Base-by-base conservation (phyloP, 2,888 invertebrate species). In the Ophioninae sp. region DNA sequence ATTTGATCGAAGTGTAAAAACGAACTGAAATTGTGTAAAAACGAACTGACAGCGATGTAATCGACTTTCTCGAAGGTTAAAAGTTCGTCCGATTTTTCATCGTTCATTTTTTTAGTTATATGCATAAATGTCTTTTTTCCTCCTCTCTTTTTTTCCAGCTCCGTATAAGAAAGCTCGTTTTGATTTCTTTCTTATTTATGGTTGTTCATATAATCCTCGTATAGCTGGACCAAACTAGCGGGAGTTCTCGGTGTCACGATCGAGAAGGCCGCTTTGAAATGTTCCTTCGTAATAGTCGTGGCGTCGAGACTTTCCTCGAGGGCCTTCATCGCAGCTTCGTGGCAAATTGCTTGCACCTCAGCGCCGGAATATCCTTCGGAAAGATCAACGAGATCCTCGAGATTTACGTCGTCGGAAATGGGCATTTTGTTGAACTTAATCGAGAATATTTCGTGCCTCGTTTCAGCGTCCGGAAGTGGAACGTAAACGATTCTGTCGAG, bases 331-430 rank as follows among this genome's bases (percentile, higher is more conserved):
- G 97, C 99, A 8, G 99, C 99, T 93, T 98, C 98, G 85, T 98
- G 96, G 90, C 99, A 99, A 0, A 99, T 94, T 0, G 98, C 98
- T 87, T 96, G 95, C 59, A 97, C 94, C 94, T 99, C 99, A 0
- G 99, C 99, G 0, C 99, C 99, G 0, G 99, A 98, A 93, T 97
- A 99, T 0, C 96, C 96, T 41, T 95, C 95, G 0, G 98, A 98
- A 69, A 91, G 92, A 0, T 93, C 90, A 0, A 97, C 97, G 65
- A 99, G 93, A 77, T 93, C 93, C 6, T 96, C 94, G 0, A 97
- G 88, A 86, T 95, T 93, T 0, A 98, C 95, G 91, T 97, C 95
- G 39, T 95, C 93, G 0, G 94, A 90, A 6, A 94, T 92, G 0
- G 97, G 97, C 95, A 97, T 98, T 91, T 95, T 96, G 2, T 92